Evolutionary conservation across 2,797 vertebrate species (phyloP).

Genomic region (Phalanger gymnotis): DNA sequence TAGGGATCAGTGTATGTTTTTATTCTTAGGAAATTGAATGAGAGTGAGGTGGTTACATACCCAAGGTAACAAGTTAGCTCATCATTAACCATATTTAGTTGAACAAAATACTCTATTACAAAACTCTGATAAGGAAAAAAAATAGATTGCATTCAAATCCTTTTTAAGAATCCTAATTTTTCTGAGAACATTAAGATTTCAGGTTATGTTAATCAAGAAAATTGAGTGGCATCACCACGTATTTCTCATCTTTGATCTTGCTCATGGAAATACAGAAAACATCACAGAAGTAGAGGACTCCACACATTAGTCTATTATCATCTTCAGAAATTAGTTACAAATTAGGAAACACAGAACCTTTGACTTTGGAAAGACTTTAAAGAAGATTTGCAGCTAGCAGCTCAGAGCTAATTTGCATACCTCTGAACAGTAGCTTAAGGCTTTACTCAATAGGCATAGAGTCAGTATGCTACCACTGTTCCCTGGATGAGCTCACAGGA

Average conservation of each 20-base stretch:
- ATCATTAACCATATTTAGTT: background rate
- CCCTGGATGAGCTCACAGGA: background rate
- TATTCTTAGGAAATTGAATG: background rate
- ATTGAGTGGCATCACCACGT: constrained; percentile 11
- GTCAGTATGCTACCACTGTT: background rate
- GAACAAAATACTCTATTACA: background rate
- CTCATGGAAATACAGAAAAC: constrained; percentile 1
- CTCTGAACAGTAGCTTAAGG: background rate
- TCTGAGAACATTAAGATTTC: constrained; percentile 19
- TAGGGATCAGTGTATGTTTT: constrained; percentile 39
- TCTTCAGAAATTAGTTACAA: constrained; percentile 50
- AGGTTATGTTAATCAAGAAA: background rate
- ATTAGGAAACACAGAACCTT: constrained; percentile 37
- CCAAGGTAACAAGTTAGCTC: background rate
- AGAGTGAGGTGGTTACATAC: background rate
- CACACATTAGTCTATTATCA: constrained; percentile 2
- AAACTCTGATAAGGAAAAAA: background rate
- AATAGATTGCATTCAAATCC: background rate
- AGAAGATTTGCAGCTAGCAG: constrained; percentile 37
- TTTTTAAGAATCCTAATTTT: background rate
- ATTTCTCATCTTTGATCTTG: constrained; percentile 51
- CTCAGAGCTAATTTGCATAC: background rate
- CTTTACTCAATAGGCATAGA: background rate
- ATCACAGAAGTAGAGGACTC: constrained; percentile 22
- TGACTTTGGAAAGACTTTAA: constrained; percentile 3